A percentile compares a stretch with the other conserved stretches of the same genome.
Evolutionary conservation across 2,797 vertebrate species (phyloP).

Genomic region (Chelonia mydas): DNA sequence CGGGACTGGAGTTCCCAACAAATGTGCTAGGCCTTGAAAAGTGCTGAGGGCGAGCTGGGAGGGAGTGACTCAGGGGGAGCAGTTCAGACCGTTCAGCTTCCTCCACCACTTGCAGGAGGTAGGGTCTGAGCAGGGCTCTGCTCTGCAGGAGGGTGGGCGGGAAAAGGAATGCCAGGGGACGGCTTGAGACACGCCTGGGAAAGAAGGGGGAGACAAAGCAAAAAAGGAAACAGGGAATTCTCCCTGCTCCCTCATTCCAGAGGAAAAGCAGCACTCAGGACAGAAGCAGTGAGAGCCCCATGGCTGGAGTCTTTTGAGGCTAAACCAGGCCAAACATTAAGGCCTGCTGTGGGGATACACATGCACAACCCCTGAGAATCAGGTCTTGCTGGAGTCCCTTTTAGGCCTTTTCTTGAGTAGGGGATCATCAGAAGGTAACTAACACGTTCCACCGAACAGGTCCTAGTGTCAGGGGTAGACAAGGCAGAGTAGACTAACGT

Average conservation of each 20-base stretch:
- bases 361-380: not conserved
- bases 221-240: accelerated
- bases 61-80: not conserved
- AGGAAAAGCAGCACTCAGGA: not conserved
- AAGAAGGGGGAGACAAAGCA: not conserved
- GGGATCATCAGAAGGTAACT: too few species aligned
- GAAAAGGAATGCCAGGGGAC: not conserved
- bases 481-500: not conserved
- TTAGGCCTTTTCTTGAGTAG: not conserved
- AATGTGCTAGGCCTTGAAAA: too few species aligned
- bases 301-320: not conserved
- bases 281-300: not conserved
- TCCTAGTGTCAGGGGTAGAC: not conserved
- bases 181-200: not conserved
- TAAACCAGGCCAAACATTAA: not conserved
- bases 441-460: too few species aligned
- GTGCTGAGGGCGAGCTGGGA: not conserved
- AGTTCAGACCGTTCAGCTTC: not conserved
- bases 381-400: not conserved
- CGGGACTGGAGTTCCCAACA: not conserved
- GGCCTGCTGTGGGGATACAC: not conserved
- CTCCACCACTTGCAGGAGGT: not conserved
- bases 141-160: not conserved
- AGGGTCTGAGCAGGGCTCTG: not conserved
- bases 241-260: not conserved